Percentiles rank a stretch among this genome's conserved stretches.
Conservation (phyloP, 2,113 vertebrate genomes). For the Heterotis niloticus region DNA sequence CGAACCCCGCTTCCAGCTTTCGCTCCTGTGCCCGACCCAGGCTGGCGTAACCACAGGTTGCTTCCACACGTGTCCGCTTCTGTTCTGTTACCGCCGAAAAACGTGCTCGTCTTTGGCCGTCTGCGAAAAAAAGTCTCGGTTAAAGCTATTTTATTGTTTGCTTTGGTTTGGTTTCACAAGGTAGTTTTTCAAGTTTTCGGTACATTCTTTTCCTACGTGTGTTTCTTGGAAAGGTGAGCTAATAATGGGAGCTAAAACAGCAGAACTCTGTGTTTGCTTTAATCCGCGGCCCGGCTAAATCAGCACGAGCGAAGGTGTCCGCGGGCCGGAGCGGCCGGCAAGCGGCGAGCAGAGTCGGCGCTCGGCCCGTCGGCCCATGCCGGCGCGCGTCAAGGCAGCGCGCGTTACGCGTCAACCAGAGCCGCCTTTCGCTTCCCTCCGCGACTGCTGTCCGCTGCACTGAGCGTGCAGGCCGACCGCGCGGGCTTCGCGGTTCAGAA, state of each 20-base stretch:
- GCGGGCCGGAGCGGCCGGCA: slow-evolving; percentile 37
- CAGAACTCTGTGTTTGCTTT: slow-evolving; percentile 25
- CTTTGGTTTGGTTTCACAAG: slow-evolving; percentile 38
- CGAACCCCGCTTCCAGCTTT: neutral
- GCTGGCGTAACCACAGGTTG: too few relatives aligned
- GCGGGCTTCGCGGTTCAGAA: neutral
- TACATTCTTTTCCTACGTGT: slow-evolving; percentile 32
- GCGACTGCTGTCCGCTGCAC: slow-evolving; percentile 31
- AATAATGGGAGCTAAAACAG: slow-evolving; percentile 33
- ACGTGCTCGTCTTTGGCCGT: neutral
- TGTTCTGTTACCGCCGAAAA: neutral
- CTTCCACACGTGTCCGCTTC: neutral
- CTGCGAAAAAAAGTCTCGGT: slow-evolving; percentile 43
- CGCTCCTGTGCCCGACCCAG: neutral
- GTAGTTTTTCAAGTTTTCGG: slow-evolving; percentile 43
- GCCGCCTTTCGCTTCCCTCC: slow-evolving; percentile 25
- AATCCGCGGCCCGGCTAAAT: slow-evolving; percentile 31
- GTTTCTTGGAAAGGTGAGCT: slow-evolving; percentile 26
- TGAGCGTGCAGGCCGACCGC: neutral
- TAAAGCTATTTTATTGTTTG: slow-evolving; percentile 48
- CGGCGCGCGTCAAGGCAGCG: neutral
- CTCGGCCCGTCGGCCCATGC: slow-evolving; percentile 17
- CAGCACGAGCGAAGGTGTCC: slow-evolving; percentile 36
- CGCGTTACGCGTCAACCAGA: neutral
- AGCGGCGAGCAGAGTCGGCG: slow-evolving; percentile 40